These are phyloP conservation scores for Galago senegalensis DNA, from an alignment of 2,797 vertebrate species.

Conservation along the genomic window DNA sequence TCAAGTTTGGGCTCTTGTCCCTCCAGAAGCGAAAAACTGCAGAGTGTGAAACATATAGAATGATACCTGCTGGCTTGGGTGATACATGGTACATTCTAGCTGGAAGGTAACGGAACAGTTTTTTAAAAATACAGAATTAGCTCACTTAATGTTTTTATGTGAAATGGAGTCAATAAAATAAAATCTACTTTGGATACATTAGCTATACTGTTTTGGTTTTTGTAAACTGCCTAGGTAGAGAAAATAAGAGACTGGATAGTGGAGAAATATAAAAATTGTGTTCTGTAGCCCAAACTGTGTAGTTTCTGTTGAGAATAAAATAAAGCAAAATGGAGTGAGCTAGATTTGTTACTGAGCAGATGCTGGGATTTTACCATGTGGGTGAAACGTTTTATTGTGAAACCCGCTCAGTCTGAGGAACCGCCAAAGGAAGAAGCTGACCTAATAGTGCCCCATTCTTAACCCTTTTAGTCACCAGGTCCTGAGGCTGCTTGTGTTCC, in stretches of 20 bases:
- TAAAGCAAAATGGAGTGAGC: conserved; percentile 82
- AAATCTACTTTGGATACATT: conserved; percentile 84
- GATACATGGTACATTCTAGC: conserved; percentile 62
- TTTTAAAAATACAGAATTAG: neutral
- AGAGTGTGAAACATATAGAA: conserved; percentile 55
- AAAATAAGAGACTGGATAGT: conserved; percentile 80
- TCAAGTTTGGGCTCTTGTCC: conserved; percentile 73
- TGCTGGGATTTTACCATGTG: conserved; percentile 87
- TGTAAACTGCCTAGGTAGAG: conserved; percentile 74
- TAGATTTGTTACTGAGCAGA: conserved; percentile 84
- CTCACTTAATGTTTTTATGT: conserved; percentile 81
- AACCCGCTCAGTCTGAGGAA: conserved; percentile 81
- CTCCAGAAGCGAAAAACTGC: conserved; percentile 49
- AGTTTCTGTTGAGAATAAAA: conserved; percentile 88
- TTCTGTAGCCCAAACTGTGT: conserved; percentile 66
- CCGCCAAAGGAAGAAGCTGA: conserved; percentile 76
- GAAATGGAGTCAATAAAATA: conserved; percentile 82
- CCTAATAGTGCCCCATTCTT: conserved; percentile 67
- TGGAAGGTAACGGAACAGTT: conserved; percentile 78
- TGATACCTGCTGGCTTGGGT: conserved; percentile 67
- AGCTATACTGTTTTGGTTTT: conserved; percentile 61
- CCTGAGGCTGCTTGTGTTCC: conserved; percentile 50
- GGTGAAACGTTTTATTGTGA: conserved; percentile 87
- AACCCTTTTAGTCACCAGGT: conserved; percentile 78
- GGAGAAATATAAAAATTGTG: conserved; percentile 83